Percentiles rank a stretch among this genome's conserved stretches.
phyloP scores from a whole-genome alignment of 1,140 invertebrate species.

The Aleiodes sp. region DNA sequence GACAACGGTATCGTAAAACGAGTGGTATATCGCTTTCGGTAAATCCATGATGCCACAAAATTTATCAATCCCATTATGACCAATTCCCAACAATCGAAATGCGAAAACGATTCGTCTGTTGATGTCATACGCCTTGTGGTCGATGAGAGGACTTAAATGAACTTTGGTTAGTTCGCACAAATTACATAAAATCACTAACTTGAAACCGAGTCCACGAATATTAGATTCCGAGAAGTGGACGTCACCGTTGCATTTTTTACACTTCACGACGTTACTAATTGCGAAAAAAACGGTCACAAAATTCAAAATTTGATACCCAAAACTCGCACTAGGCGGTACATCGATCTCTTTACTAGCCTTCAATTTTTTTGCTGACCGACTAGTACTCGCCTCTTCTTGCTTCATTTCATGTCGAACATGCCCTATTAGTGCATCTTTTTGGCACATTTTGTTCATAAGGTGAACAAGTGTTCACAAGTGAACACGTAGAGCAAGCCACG shows the following conservation, averaged over 20 bases:
- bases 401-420: no score
- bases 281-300: background rate
- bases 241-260: constrained; percentile 22
- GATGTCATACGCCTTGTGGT: constrained; percentile 29
- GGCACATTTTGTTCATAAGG: no score
- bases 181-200: constrained; percentile 18
- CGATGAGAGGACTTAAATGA: constrained; percentile 19
- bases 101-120: constrained; percentile 31
- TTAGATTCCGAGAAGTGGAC: constrained; percentile 17
- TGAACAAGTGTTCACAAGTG: no score
- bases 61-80: constrained; percentile 5
- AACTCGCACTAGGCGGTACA: no score
- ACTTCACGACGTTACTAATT: background rate
- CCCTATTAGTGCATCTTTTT: no score
- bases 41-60: constrained; percentile 31
- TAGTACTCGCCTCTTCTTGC: no score
- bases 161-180: background rate
- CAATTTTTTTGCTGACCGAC: no score
- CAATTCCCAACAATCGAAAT: constrained; percentile 27
- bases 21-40: background rate
- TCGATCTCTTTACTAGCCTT: no score
- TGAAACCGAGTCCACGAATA: constrained; percentile 25
- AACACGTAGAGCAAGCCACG: no score
- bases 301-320: no score
- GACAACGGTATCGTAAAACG: background rate